These are phyloP conservation scores for Scaptodrosophila lebanonensis DNA, from an alignment of 1,140 invertebrate species.

Conservation along the genomic window DNA sequence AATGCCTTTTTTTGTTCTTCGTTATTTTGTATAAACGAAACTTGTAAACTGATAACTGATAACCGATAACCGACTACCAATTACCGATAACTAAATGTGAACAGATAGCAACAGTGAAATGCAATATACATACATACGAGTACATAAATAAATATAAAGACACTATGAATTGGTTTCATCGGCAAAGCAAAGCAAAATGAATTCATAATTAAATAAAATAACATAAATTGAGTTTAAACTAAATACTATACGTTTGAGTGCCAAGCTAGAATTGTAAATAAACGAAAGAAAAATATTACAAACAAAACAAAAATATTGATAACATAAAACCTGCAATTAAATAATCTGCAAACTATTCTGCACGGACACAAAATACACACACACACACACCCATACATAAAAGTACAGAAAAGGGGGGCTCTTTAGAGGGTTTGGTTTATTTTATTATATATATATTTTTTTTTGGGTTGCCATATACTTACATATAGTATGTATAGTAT, in stretches of 20 bases:
- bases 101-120: conserved; percentile 32
- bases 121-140: conserved; percentile 57
- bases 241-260: conserved; percentile 70
- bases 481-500: conserved; percentile 17
- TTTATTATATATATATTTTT: too few species aligned
- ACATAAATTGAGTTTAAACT: conserved; percentile 24
- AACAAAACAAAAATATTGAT: background rate
- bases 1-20: conserved; percentile 59
- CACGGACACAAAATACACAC: too few species aligned
- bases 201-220: conserved; percentile 22
- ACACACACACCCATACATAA: too few species aligned
- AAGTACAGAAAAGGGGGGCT: too few species aligned
- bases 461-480: conserved; percentile 3
- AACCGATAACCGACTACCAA: conserved; percentile 12
- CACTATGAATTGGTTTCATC: conserved; percentile 73
- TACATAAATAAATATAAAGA: conserved; percentile 32
- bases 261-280: conserved; percentile 70
- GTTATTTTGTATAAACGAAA: conserved; percentile 50
- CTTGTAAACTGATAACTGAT: conserved; percentile 45
- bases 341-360: conserved; percentile 1
- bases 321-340: conserved; percentile 3
- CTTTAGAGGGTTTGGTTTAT: too few species aligned
- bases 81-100: conserved; percentile 19
- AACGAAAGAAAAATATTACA: conserved; percentile 6
- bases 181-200: conserved; percentile 40